These are phyloP conservation scores for Drosophila rufa DNA, from an alignment of 1,140 invertebrate genomes.

Conservation along the genomic window DNA sequence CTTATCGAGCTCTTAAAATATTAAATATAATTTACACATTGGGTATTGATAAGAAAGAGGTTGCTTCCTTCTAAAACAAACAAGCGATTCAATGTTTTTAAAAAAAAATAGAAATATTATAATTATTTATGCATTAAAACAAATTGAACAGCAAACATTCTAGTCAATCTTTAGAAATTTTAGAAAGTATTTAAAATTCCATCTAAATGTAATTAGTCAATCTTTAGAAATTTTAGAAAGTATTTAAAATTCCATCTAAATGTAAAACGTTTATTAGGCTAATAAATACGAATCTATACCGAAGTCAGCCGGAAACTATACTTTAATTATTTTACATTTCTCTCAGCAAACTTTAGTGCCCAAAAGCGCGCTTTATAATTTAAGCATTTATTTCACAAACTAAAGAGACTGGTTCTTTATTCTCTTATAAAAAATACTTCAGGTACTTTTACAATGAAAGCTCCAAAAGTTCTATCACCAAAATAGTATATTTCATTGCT, in stretches of 20 bases:
- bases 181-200: background rate
- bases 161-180: too few relatives aligned
- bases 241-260: background rate
- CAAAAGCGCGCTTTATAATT: conserved; percentile 4
- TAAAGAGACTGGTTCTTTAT: background rate
- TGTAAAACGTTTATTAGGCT: background rate
- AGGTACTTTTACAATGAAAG: background rate
- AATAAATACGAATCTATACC: background rate
- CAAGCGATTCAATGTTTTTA: too few relatives aligned
- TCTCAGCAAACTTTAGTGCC: background rate
- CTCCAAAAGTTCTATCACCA: background rate
- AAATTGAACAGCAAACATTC: too few relatives aligned
- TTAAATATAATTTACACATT: too few relatives aligned
- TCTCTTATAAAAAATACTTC: background rate
- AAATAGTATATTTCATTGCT: conserved; percentile 8
- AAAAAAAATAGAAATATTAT: too few relatives aligned
- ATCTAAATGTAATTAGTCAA: too few relatives aligned
- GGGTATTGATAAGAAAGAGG: too few relatives aligned
- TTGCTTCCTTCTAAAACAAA: too few relatives aligned
- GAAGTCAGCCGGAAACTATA: conserved; percentile 4
- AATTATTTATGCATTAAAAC: too few relatives aligned
- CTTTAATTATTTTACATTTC: background rate
- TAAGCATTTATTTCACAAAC: too few relatives aligned
- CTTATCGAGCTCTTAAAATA: too few relatives aligned
- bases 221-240: too few relatives aligned